Percentiles rank a stretch among this genome's conserved stretches.
Evolutionary conservation across 2,797 vertebrate genomes (phyloP).

Genomic region (Menidia menidia): DNA sequence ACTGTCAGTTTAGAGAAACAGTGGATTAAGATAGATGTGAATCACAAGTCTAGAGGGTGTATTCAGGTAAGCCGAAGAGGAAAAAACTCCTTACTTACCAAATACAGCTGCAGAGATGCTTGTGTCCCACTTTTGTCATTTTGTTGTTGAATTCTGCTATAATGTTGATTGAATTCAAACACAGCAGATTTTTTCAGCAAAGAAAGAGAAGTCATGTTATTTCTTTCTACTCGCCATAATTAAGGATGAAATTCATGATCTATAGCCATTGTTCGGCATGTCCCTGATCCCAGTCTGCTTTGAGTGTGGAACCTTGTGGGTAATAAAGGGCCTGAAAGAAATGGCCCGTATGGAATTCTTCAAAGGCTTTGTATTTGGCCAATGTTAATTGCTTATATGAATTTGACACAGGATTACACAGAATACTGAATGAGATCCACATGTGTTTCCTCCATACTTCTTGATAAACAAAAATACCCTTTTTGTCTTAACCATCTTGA

Average conservation of each 20-base stretch:
- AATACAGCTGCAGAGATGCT: too few species aligned
- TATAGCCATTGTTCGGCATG: too few species aligned
- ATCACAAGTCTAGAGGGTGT: neutral
- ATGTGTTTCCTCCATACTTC: neutral
- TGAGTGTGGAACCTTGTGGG: neutral
- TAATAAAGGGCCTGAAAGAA: neutral
- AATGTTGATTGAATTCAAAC: too few species aligned
- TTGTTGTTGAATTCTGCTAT: too few species aligned
- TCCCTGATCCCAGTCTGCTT: neutral
- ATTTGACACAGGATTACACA: neutral
- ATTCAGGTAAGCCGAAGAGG: neutral
- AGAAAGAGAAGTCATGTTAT: too few species aligned
- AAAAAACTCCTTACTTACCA: neutral
- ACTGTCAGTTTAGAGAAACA: conserved; percentile 26
- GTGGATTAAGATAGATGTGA: conserved; percentile 20
- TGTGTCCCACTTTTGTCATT: too few species aligned
- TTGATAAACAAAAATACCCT: neutral
- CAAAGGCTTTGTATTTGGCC: neutral
- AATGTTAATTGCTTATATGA: neutral
- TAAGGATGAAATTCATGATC: too few species aligned
- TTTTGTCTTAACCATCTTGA: neutral
- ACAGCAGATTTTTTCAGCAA: too few species aligned
- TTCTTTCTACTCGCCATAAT: too few species aligned
- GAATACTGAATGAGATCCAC: neutral
- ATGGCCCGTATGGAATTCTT: neutral